Evolutionary conservation across 2,113 vertebrate species (phyloP).

Genomic region (Heptranchias perlo): DNA sequence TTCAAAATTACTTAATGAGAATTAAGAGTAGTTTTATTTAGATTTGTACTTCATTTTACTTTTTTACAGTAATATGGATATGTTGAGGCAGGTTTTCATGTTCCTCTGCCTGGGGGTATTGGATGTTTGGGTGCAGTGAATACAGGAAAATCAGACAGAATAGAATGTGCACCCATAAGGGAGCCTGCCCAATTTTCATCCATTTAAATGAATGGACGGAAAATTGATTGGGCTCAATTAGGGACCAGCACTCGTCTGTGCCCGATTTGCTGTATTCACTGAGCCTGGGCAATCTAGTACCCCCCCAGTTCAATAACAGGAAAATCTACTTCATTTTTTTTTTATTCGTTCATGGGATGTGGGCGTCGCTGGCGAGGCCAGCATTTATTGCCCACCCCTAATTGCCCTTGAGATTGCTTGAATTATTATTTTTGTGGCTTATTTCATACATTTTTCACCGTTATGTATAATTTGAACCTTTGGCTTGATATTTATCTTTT

Average conservation of each 20-base stretch:
- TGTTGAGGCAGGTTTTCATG: background rate
- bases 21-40: background rate
- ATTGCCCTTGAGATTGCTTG: too few species aligned
- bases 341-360: too few species aligned
- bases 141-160: background rate
- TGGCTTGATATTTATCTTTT: background rate
- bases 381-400: too few species aligned
- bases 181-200: background rate
- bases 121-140: background rate
- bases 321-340: background rate
- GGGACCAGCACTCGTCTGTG: background rate
- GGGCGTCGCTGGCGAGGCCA: too few species aligned
- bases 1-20: too few species aligned
- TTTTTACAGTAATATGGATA: background rate
- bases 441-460: background rate
- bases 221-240: background rate
- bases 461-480: background rate
- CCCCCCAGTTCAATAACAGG: background rate
- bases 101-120: background rate
- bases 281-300: background rate
- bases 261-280: background rate
- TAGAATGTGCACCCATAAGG: background rate
- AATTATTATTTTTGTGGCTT: background rate
- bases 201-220: background rate
- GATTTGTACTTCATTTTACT: background rate